These are phyloP conservation scores for Argopecten irradians DNA, from an alignment of 1,140 invertebrate species.

Conservation along the genomic window DNA sequence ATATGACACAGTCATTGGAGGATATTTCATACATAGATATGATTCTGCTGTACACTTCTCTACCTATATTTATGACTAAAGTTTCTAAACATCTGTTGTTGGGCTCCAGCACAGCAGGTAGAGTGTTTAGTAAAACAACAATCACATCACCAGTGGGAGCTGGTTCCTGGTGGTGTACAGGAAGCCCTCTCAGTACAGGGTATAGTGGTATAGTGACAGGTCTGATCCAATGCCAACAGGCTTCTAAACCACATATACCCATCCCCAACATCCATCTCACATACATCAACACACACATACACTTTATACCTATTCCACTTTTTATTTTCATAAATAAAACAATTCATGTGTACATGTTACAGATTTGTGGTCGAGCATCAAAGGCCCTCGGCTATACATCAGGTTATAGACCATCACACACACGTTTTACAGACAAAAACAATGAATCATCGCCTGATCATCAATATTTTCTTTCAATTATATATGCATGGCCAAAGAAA, in stretches of 20 bases:
- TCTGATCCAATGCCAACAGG: constrained; percentile 14
- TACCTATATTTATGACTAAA: constrained; percentile 18
- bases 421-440: not conserved
- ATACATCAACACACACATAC: not conserved
- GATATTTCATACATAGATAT: not conserved
- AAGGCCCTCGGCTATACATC: constrained; percentile 6
- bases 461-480: constrained; percentile 10
- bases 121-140: not conserved
- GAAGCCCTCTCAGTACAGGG: not conserved
- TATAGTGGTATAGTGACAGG: not conserved
- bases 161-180: not conserved
- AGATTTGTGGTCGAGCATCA: not conserved
- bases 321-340: constrained; percentile 4
- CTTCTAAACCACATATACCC: constrained; percentile 8
- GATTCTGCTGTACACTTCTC: not conserved
- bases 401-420: not conserved
- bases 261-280: not conserved
- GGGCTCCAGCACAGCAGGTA: not conserved
- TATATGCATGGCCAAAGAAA: not conserved
- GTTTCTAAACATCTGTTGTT: not conserved
- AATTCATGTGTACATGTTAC: not conserved
- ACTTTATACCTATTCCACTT: not conserved
- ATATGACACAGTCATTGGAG: constrained; percentile 21
- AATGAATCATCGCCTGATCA: not conserved
- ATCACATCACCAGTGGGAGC: not conserved